Evolutionary conservation across 1,140 invertebrate species (phyloP), one percentile per base, ranked within the genome.

Genomic region (Trichomalopsis sarcophagae): DNA sequence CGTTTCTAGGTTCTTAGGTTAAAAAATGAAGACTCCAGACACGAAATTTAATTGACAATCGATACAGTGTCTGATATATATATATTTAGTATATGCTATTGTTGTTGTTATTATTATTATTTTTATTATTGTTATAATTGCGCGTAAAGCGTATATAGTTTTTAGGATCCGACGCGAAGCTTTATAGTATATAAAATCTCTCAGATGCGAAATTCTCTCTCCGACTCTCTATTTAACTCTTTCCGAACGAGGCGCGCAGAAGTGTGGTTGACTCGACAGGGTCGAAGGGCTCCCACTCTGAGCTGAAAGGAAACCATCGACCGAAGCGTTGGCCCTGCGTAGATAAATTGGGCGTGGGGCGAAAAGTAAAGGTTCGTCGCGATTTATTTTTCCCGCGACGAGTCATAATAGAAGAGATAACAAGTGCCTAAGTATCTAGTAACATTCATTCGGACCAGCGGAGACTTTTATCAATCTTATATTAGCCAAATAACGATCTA

Each of bases 361-460:
- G 55, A 21, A 62, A 62, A 62, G 21, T 21, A 62, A 82, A 82
- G 50, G 23, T 74, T 55, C 27, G 80, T 86, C 75, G 81, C 83
- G 77, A 85, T 86, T 81, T 73, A 74, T 84, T 80, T 78, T 89
- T 90, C 86, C 78, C 89, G 86, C 88, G 88, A 91, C 89, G 88
- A 89, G 90, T 92, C 90, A 33, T 66, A 62, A 89, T 88, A 91
- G 89, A 90, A 88, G 88, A 91, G 88, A 92, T 91, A 92, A 92
- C 92, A 93, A 93, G 92, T 93, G 92, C 92, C 92, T 93, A 93
- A 91, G 90, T 93, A 93, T 91, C 90, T 90, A 91, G 90, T 92
- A 88, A 92, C 92, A 88, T 91, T 93, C 90, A 91, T 92, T 93
- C 89, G 91, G 91, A 93, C 92, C 92, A 93, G 91, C 91, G 88